Percentiles rank a stretch among this genome's conserved stretches.
Evolutionary conservation across 2,888 invertebrate genomes (phyloP).

Genomic region (Dusona sp.): DNA sequence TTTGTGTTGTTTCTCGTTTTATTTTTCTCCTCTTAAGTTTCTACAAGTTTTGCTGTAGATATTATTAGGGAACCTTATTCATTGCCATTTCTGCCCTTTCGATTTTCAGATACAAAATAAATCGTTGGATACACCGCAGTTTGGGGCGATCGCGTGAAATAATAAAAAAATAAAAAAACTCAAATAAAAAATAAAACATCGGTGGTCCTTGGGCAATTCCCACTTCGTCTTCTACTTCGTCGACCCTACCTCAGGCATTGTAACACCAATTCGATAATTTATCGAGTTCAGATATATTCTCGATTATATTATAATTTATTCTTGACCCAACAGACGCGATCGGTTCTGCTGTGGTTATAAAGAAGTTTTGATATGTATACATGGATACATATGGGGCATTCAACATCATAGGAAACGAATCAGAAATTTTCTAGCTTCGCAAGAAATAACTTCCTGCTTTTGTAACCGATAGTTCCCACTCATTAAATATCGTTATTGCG

Average conservation of each 20-base stretch:
- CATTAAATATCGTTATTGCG: background rate
- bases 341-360: slow-evolving; percentile 48
- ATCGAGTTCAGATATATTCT: slow-evolving; percentile 79
- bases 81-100: slow-evolving; percentile 44
- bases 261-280: slow-evolving; percentile 75
- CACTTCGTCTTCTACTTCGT: background rate
- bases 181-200: slow-evolving; percentile 10
- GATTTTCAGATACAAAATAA: slow-evolving; percentile 59
- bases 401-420: background rate
- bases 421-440: background rate
- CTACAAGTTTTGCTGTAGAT: slow-evolving; percentile 20
- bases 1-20: background rate
- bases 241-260: slow-evolving; percentile 43
- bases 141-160: slow-evolving; percentile 59
- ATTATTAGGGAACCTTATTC: slow-evolving; percentile 45
- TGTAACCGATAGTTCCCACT: background rate
- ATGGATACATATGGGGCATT: background rate
- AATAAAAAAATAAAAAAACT: slow-evolving; percentile 46
- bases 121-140: slow-evolving; percentile 47
- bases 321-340: slow-evolving; percentile 69
- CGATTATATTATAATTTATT: slow-evolving; percentile 82
- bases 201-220: slow-evolving; percentile 32
- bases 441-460: background rate
- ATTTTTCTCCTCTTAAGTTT: slow-evolving; percentile 8
- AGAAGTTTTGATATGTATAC: background rate